A percentile compares a stretch with the other conserved stretches of the same genome.
Conservation (phyloP, 2,888 invertebrate species). For the Philhelius pedissequus region DNA sequence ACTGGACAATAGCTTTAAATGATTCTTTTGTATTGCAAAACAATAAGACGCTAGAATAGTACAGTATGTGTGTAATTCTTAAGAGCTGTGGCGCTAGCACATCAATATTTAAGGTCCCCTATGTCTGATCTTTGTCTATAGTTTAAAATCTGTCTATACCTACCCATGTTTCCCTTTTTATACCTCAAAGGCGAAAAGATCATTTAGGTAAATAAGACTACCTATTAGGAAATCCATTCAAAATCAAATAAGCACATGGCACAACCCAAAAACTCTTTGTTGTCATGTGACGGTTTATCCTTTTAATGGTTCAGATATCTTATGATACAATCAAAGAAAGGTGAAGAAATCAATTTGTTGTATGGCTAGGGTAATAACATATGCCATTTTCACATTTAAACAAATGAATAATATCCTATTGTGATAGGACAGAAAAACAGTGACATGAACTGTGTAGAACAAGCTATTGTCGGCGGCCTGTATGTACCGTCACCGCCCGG, state of each 20-base stretch:
- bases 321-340: not conserved
- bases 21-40: too few relatives aligned
- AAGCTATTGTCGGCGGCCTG: too few relatives aligned
- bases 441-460: not conserved
- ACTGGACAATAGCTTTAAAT: too few relatives aligned
- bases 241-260: constrained; percentile 2
- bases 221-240: not conserved
- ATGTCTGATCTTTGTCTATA: not conserved
- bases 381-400: not conserved
- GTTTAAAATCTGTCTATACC: not conserved
- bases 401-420: not conserved
- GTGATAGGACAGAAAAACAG: not conserved
- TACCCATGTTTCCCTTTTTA: not conserved
- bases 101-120: not conserved
- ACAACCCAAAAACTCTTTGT: not conserved
- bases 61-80: too few relatives aligned
- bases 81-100: too few relatives aligned
- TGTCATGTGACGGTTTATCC: not conserved
- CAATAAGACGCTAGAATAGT: too few relatives aligned
- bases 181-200: not conserved
- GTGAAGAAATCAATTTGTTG: not conserved
- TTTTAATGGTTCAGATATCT: not conserved
- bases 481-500: not conserved
- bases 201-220: not conserved
- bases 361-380: not conserved